phyloP scores from a whole-genome alignment of 2,888 invertebrate genomes.

The Agrotis segetum region DNA sequence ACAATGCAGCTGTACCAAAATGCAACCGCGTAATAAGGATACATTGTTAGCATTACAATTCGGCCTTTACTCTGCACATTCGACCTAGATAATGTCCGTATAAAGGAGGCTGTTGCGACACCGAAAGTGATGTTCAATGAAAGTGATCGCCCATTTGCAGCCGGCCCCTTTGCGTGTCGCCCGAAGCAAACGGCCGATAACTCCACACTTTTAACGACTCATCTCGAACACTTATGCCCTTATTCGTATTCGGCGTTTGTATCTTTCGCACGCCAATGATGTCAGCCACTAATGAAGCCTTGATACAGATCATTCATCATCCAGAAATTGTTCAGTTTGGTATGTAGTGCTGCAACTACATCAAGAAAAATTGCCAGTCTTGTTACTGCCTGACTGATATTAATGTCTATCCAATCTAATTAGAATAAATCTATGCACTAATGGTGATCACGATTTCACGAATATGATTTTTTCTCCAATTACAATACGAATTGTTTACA shows the following conservation, averaged over 20 bases:
- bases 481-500: conserved; percentile 60
- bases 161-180: conserved; percentile 63
- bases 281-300: conserved; percentile 56
- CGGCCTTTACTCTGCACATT: conserved; percentile 63
- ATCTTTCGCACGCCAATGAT: conserved; percentile 51
- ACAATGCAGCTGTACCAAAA: conserved; percentile 46
- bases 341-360: conserved; percentile 1
- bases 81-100: conserved; percentile 63
- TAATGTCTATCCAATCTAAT: conserved; percentile 56
- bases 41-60: conserved; percentile 64
- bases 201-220: conserved; percentile 63
- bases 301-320: conserved; percentile 57
- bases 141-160: conserved; percentile 74
- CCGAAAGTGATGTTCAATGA: conserved; percentile 76
- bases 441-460: conserved; percentile 50
- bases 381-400: conserved; percentile 57
- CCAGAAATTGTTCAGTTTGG: conserved; percentile 18
- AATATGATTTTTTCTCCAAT: conserved; percentile 62
- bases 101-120: conserved; percentile 67
- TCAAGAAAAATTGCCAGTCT: conserved; percentile 25
- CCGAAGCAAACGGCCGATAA: conserved; percentile 61
- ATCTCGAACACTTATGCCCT: conserved; percentile 54
- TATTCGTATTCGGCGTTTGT: conserved; percentile 45
- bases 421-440: conserved; percentile 50
- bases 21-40: conserved; percentile 63